Base-by-base conservation (phyloP, 1,140 invertebrate species). In the Brachionus plicatilis region DNA sequence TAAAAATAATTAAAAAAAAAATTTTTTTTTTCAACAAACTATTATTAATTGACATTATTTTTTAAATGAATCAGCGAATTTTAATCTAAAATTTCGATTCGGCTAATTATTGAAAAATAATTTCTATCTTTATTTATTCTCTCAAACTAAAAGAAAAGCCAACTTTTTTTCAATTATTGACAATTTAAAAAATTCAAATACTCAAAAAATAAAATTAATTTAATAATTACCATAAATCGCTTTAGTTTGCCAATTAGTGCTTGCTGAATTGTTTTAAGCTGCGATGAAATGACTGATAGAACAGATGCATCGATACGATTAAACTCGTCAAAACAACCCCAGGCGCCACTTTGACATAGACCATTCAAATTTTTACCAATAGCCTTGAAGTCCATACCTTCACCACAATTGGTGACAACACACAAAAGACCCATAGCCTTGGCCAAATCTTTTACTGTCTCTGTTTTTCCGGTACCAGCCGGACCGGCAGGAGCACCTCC, bases 241-340 rank as follows among this genome's bases (percentile, higher is more conserved):
- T 92, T 92, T 1, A 93, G 87, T 86, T 94, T 93, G 85, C 92
- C 91, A 65, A 94, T 91, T 27, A 96, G 88, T 0, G 94, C 95
- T 86, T 93, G 94, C 85, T 94, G 91, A 84, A 97, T 95, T 3
- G 94, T 95, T 88, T 95, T 95, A 53, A 96, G 88, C 87, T 96
- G 95, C 0, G 94, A 95, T 0, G 95, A 96, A 85, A 96, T 95
- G 1, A 96, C 95, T 45, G 95, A 96, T 2, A 96, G 90, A 11
- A 96, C 94, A 0, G 94, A 95, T 0, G 95, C 92, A 84, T 96
- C 94, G 85, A 97, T 95, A 29, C 94, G 90, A 89, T 96, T 96
- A 88, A 97, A 96, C 88, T 96, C 94, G 85, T 96, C 95, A 87
- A 96, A 96, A 88, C 95, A 91, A 33, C 89, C 89, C 89, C 89